Base-by-base conservation (phyloP, 1,140 invertebrate species). In the Batillaria attramentaria region DNA sequence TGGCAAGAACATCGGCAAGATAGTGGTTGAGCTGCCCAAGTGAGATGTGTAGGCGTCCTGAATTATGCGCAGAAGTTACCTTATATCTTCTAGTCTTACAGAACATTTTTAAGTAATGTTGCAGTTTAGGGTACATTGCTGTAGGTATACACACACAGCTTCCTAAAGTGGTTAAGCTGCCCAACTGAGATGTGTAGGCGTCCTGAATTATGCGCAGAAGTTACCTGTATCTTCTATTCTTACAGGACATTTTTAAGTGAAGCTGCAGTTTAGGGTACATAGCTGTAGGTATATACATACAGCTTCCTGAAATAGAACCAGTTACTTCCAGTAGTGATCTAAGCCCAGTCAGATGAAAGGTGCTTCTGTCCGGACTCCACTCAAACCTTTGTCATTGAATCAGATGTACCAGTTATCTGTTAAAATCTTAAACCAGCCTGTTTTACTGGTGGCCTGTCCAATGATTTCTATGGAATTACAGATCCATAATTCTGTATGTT, bases 1-100 rank as follows among this genome's bases (percentile, higher is more conserved):
- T 2, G 79, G 84, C 70, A 84, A 86, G 39, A 89, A 83, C 76
- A 82, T 86, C 50, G 87, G 87, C 35, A 89, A 89, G 66, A 84
- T 89, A 57, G 77, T 87, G 10, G 87, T 89, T 37, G 81, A 88
- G 72, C 77, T 87, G 65, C 33, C 31, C 37, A 37, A 42, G 68
- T n/a, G n/a, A n/a, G 20, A 24, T 42, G 65, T 18, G 42, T 18
- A 68, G 18, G 60, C 5, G 31, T 20, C 28, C 33, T 31, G 33
- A 18, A 28, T 57, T 54, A 10, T 31, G 24, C 18, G 35, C 50
- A 37, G 39, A 3, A 2, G 62, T 5, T 24, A 75, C 13, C 35
- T 74, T 18, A 50, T 37, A 18, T 6, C 16, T 0, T 31, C 33
- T 24, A 16, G 41, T 24, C 39, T 54, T 60, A 20, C 39, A 76